phyloP scores from a whole-genome alignment of 1,140 invertebrate genomes.

The Aphis craccivora region DNA sequence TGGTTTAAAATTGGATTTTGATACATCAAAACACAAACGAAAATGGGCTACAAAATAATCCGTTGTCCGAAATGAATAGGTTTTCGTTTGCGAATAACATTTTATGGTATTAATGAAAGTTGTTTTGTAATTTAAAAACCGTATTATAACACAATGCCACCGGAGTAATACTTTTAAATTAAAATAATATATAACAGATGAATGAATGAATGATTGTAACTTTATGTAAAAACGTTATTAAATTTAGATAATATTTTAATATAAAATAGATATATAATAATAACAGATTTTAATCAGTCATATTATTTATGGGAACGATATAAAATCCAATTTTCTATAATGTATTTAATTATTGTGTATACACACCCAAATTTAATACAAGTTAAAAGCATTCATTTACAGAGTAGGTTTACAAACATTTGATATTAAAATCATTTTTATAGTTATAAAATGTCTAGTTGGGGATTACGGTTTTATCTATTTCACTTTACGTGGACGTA shows the following conservation, averaged over 20 bases:
- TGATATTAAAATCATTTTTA: conserved; percentile 7
- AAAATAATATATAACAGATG: not conserved
- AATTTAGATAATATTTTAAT: not conserved
- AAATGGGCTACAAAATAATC: conserved; percentile 3
- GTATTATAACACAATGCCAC: not conserved
- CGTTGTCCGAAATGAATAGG: not conserved
- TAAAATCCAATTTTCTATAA: not conserved
- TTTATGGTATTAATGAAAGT: not conserved
- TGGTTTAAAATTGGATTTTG: conserved; percentile 15
- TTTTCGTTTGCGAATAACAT: not conserved
- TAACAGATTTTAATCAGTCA: too few relatives aligned
- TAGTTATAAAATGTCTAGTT: not conserved
- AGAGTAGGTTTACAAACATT: not conserved
- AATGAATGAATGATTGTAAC: not conserved
- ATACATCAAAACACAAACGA: conserved; percentile 11
- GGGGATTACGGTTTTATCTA: not conserved
- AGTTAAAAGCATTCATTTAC: not conserved
- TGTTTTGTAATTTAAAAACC: conserved; percentile 6
- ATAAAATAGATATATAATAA: too few relatives aligned
- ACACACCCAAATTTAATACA: not conserved
- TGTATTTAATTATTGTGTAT: not conserved
- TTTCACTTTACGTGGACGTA: not conserved
- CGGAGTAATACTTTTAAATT: not conserved
- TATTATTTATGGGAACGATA: too few relatives aligned
- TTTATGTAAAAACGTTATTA: not conserved